These are phyloP conservation scores for Conistra vaccinii DNA, from an alignment of 2,888 invertebrate genomes.

Conservation along the genomic window DNA sequence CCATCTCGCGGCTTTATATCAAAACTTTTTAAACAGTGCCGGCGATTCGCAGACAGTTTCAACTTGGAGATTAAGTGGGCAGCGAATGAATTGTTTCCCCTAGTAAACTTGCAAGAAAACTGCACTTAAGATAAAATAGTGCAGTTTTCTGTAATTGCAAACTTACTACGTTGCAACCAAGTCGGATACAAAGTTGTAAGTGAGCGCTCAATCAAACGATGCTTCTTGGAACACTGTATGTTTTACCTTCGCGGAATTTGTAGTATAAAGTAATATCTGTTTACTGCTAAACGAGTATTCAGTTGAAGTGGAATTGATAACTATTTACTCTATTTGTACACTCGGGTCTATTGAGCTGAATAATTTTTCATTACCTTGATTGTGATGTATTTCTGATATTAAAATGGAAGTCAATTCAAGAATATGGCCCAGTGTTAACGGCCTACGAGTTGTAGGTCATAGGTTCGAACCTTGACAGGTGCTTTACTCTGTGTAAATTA, in stretches of 20 bases:
- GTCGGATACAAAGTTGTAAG: constrained; percentile 64
- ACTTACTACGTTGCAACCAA: constrained; percentile 52
- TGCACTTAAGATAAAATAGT: constrained; percentile 72
- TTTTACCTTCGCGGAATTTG: neutral
- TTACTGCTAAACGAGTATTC: neutral
- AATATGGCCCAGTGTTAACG: no score
- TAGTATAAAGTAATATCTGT: neutral
- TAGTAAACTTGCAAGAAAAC: constrained; percentile 73
- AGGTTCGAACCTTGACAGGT: no score
- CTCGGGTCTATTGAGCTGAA: neutral
- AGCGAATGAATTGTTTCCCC: constrained; percentile 73
- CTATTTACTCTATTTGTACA: neutral
- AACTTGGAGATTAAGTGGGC: constrained; percentile 75
- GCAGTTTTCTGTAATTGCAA: constrained; percentile 70
- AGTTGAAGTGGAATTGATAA: neutral
- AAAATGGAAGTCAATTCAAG: neutral
- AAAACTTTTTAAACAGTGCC: constrained; percentile 77
- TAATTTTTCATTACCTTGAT: neutral
- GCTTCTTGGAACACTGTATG: constrained; percentile 28
- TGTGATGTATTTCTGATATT: neutral
- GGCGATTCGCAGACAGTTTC: constrained; percentile 68
- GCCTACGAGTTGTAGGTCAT: no score
- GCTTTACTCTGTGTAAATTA: no score
- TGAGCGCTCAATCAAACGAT: constrained; percentile 58
- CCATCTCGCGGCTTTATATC: constrained; percentile 73